These are phyloP conservation scores for Phyllotreta striolata DNA, from an alignment of 2,888 invertebrate species.

Conservation along the genomic window DNA sequence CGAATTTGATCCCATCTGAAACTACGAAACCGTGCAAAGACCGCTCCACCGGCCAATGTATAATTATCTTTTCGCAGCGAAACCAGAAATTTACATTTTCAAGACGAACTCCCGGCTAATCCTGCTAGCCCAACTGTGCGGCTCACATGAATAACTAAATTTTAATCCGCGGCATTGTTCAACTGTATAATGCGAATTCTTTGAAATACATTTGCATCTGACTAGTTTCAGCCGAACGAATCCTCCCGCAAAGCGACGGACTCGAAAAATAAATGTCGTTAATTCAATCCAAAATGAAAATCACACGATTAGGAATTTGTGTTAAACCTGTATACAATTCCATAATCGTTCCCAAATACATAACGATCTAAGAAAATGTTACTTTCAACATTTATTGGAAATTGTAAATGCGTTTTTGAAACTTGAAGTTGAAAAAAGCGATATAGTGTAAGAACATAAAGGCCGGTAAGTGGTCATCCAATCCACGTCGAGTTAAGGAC, in stretches of 20 bases:
- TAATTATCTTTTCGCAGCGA: slow-evolving; percentile 57
- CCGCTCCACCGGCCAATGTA: slow-evolving; percentile 53
- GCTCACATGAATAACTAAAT: slow-evolving; percentile 29
- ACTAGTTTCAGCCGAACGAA: slow-evolving; percentile 17
- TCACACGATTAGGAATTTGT: too few species aligned
- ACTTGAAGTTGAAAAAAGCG: neutral
- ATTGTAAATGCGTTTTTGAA: neutral
- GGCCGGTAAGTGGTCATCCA: slow-evolving; percentile 25
- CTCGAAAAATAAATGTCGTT: slow-evolving; percentile 7
- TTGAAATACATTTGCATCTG: slow-evolving; percentile 26
- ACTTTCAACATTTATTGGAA: neutral
- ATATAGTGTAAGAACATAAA: slow-evolving; percentile 13
- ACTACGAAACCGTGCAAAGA: slow-evolving; percentile 61
- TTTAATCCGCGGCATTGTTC: slow-evolving; percentile 28
- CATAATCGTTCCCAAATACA: too few species aligned
- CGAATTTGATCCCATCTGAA: slow-evolving; percentile 57
- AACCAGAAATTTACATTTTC: slow-evolving; percentile 59
- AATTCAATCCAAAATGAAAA: neutral
- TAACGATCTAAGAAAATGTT: too few species aligned
- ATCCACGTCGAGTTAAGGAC: slow-evolving; percentile 12
- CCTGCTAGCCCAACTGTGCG: slow-evolving; percentile 38
- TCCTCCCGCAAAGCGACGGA: slow-evolving; percentile 1
- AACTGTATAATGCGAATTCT: slow-evolving; percentile 25
- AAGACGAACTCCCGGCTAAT: slow-evolving; percentile 53
- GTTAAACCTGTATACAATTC: too few species aligned